Evolutionary conservation across 2,888 invertebrate species (phyloP).

Genomic region (Pandemis corylana): DNA sequence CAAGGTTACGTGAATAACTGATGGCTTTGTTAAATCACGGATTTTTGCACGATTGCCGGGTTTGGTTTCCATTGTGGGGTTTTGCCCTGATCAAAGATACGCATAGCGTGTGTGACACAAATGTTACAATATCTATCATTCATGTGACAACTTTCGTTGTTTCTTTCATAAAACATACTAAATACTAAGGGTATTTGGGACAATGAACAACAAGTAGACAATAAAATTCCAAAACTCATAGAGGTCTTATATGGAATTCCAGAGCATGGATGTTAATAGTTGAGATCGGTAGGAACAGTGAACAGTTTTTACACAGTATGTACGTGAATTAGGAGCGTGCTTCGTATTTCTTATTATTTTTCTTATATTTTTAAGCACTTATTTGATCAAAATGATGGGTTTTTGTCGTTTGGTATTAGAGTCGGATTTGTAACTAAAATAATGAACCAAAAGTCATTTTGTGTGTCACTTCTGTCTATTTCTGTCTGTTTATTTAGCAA

Average conservation of each 20-base stretch:
- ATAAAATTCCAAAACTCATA: neutral
- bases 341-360: no score
- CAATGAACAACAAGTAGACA: neutral
- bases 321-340: neutral
- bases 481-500: no score
- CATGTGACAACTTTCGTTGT: no score
- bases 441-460: no score
- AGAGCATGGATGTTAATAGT: neutral
- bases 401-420: no score
- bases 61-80: neutral
- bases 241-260: neutral
- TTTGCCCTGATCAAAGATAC: neutral
- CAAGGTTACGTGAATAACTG: slow-evolving; percentile 10
- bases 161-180: no score
- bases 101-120: no score
- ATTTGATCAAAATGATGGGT: no score
- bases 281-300: neutral
- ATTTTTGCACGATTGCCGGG: neutral
- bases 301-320: neutral
- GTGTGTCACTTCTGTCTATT: no score
- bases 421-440: no score
- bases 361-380: no score
- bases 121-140: no score
- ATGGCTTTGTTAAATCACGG: slow-evolving; percentile 6
- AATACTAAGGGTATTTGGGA: neutral